Evolutionary conservation across 1,140 invertebrate species (phyloP).

Genomic region (Bombus pyrosoma): DNA sequence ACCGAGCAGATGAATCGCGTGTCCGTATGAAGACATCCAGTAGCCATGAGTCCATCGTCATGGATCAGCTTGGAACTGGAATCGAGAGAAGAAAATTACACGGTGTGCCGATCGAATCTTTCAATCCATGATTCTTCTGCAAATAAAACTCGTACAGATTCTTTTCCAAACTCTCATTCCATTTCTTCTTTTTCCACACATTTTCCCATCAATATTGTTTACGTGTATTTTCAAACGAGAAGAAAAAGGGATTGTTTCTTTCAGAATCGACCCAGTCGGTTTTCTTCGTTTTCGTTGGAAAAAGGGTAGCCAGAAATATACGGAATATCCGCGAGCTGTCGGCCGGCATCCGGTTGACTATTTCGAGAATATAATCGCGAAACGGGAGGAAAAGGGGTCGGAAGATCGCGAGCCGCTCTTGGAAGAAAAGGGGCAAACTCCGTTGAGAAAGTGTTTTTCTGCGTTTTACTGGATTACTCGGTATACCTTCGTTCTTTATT

Average conservation of each 20-base stretch:
- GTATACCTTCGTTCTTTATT: slow-evolving; percentile 26
- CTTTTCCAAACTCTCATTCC: background rate
- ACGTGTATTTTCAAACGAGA: background rate
- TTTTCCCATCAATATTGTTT: background rate
- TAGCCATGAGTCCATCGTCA: background rate
- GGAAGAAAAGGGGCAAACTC: slow-evolving; percentile 54
- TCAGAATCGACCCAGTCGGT: background rate
- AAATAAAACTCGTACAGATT: background rate
- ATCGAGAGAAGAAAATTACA: background rate
- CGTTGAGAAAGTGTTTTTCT: slow-evolving; percentile 60
- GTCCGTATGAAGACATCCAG: background rate
- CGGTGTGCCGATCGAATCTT: background rate
- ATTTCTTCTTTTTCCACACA: background rate
- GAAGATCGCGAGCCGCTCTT: slow-evolving; percentile 52
- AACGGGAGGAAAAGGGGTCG: slow-evolving; percentile 55
- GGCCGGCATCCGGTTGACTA: slow-evolving; percentile 80
- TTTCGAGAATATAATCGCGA: slow-evolving; percentile 80
- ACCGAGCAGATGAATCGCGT: background rate
- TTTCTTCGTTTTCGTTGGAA: slow-evolving; percentile 62
- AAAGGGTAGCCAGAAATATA: slow-evolving; percentile 78
- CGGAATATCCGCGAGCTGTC: slow-evolving; percentile 70
- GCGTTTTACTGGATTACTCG: slow-evolving; percentile 55
- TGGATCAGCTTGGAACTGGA: background rate
- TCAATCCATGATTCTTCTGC: background rate
- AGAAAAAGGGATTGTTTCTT: background rate